These are phyloP conservation scores for Bhutanitis thaidina DNA, from an alignment of 2,888 invertebrate genomes.

Conservation along the genomic window DNA sequence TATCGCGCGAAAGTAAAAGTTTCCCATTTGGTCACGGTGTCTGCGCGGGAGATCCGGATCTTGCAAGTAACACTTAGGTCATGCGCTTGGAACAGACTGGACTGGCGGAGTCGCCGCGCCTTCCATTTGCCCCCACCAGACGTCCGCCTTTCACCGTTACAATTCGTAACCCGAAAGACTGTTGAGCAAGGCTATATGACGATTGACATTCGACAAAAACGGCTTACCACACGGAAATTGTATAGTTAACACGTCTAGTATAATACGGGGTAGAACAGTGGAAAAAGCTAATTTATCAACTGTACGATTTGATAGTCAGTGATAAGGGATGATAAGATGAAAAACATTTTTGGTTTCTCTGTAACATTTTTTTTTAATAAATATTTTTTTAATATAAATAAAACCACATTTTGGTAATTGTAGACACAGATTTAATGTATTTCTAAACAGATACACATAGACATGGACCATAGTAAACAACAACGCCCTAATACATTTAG, in stretches of 20 bases:
- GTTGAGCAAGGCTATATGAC: conserved; percentile 73
- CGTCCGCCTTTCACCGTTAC: conserved; percentile 59
- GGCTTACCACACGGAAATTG: conserved; percentile 62
- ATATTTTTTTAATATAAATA: background rate
- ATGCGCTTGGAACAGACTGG: conserved; percentile 42
- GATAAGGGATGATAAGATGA: too few species aligned
- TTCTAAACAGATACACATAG: conserved; percentile 2
- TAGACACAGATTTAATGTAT: conserved; percentile 5
- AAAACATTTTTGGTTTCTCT: too few species aligned
- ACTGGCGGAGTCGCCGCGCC: conserved; percentile 46
- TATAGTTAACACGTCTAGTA: conserved; percentile 29
- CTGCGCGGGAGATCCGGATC: conserved; percentile 24
- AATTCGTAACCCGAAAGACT: conserved; percentile 65
- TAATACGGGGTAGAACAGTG: too few species aligned
- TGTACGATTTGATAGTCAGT: too few species aligned
- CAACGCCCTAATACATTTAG: background rate
- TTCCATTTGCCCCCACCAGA: conserved; percentile 53
- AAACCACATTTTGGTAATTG: background rate
- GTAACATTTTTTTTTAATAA: too few species aligned
- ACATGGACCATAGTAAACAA: conserved; percentile 7
- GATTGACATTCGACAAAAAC: conserved; percentile 76
- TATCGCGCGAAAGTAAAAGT: conserved; percentile 44
- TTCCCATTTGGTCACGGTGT: conserved; percentile 18
- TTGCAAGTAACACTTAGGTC: conserved; percentile 27
- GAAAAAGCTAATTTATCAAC: too few species aligned